A percentile compares a stretch with the other conserved stretches of the same genome.
These are phyloP conservation scores for Acanthis flammea DNA, from an alignment of 2,797 vertebrate species.

Conservation along the genomic window DNA sequence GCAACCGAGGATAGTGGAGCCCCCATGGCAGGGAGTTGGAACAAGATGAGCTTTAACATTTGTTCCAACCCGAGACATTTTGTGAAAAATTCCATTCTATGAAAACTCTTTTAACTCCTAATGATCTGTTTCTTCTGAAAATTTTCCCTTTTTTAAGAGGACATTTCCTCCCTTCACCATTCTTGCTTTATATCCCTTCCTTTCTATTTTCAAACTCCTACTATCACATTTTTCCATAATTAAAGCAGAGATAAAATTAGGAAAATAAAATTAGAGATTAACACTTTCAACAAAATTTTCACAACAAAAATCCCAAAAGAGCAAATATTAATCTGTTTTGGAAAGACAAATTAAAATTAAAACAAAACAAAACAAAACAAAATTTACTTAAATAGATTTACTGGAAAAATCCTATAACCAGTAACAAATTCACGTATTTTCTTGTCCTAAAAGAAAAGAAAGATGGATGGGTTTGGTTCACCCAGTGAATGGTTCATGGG, in stretches of 20 bases:
- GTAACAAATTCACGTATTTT: background rate
- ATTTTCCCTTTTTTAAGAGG: background rate
- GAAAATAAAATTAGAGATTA: background rate
- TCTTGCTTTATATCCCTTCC: background rate
- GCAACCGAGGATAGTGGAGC: background rate
- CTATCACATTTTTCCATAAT: background rate
- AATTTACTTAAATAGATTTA: background rate
- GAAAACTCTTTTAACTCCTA: background rate
- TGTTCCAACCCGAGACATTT: background rate
- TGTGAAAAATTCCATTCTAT: background rate
- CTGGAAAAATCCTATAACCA: background rate
- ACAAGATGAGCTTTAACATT: background rate
- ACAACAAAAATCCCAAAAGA: background rate
- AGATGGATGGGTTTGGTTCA: background rate
- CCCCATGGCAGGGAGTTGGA: accelerated
- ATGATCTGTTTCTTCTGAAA: background rate
- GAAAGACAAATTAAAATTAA: background rate
- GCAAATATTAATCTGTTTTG: background rate
- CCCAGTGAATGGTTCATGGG: background rate
- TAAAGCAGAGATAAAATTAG: background rate
- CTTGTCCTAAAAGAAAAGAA: background rate
- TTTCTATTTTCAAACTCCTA: background rate
- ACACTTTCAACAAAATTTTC: background rate
- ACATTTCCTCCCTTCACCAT: background rate
- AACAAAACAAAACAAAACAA: background rate